phyloP scores from a whole-genome alignment of 1,140 invertebrate genomes.

The Psilanteris sp. region DNA sequence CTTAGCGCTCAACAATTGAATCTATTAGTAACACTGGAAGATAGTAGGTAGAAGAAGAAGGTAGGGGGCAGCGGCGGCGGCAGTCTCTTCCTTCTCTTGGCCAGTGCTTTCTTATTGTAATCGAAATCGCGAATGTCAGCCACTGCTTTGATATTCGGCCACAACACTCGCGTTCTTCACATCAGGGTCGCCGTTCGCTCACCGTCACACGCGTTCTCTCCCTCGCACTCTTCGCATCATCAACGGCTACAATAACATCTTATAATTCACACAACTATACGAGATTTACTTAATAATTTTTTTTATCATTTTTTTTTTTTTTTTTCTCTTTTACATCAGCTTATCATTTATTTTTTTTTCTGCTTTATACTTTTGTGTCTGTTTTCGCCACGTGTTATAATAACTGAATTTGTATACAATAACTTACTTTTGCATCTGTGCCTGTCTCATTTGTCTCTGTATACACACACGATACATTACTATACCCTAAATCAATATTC shows the following conservation, averaged over 20 bases:
- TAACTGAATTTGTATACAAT: slow-evolving; percentile 8
- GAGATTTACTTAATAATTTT: slow-evolving; percentile 24
- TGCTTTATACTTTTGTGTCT: slow-evolving; percentile 15
- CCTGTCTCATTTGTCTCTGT: slow-evolving; percentile 52
- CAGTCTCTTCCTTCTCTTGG: slow-evolving; percentile 56
- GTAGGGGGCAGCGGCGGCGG: slow-evolving; percentile 62
- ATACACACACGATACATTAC: slow-evolving; percentile 55
- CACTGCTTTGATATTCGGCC: no score
- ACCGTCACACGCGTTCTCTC: slow-evolving; percentile 50
- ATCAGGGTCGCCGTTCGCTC: slow-evolving; percentile 45
- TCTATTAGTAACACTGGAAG: slow-evolving; percentile 78
- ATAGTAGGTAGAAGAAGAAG: slow-evolving; percentile 69
- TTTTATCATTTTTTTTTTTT: no score
- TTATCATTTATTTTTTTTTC: no score
- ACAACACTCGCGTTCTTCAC: slow-evolving; percentile 38
- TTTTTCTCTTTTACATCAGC: no score
- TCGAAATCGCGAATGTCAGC: slow-evolving; percentile 16
- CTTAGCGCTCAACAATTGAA: slow-evolving; percentile 78
- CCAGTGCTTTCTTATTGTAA: slow-evolving; percentile 39
- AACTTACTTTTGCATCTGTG: slow-evolving; percentile 35
- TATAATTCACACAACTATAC: slow-evolving; percentile 65
- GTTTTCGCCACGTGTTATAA: background rate
- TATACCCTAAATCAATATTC: slow-evolving; percentile 66
- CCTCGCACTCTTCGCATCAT: slow-evolving; percentile 32
- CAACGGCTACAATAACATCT: slow-evolving; percentile 28